phyloP scores from a whole-genome alignment of 2,113 vertebrate species.

The Pipra filicauda region DNA sequence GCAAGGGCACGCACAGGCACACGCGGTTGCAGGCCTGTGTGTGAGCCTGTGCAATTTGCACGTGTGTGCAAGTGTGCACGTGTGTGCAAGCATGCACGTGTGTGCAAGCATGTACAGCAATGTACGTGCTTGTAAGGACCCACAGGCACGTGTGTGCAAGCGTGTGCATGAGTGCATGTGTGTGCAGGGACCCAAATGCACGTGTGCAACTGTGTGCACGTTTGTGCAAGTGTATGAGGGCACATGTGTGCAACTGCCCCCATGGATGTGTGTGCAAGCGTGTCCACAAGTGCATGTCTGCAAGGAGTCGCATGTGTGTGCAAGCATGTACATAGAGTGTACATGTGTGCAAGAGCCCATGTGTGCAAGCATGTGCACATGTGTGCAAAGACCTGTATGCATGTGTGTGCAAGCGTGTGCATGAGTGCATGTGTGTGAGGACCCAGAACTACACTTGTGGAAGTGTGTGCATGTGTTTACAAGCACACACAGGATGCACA shows the following conservation, averaged over 20 bases:
- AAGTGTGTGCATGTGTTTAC: accelerated
- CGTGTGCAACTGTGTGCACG: accelerated
- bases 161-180: accelerated
- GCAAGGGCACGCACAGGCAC: neutral
- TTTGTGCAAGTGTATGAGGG: too few species aligned
- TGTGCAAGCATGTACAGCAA: neutral
- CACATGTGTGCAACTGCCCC: accelerated
- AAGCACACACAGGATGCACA: neutral
- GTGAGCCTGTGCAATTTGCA: neutral
- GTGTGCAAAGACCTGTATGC: neutral
- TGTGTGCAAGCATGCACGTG: neutral
- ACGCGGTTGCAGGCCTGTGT: too few species aligned
- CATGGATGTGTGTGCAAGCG: neutral
- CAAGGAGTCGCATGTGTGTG: neutral
- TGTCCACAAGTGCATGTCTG: neutral
- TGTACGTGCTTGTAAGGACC: neutral
- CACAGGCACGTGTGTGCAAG: accelerated
- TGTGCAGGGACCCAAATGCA: too few species aligned
- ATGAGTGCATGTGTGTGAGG: neutral
- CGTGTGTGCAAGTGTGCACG: neutral
- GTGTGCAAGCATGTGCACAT: too few species aligned
- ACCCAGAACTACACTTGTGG: neutral
- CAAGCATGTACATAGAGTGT: neutral
- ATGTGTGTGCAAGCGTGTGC: accelerated
- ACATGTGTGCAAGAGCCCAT: neutral